phyloP scores from a whole-genome alignment of 2,113 vertebrate genomes.

The Catharus minimus region DNA sequence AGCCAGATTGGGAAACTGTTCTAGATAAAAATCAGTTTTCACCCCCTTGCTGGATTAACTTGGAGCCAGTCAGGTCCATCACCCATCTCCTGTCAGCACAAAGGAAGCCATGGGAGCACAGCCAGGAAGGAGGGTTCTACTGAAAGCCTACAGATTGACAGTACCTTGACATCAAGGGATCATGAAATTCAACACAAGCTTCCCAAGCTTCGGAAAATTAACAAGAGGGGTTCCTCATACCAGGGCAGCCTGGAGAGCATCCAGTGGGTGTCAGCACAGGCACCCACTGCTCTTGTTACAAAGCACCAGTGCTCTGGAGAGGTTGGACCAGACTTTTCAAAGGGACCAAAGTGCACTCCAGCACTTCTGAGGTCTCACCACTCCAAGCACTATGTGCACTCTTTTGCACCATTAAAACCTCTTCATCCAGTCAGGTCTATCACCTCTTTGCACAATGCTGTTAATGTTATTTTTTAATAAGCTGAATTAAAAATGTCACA shows the following conservation, averaged over 20 bases:
- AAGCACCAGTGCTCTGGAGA: fast-evolving
- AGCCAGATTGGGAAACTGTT: background rate
- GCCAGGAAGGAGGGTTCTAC: background rate
- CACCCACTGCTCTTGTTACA: background rate
- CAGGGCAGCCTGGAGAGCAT: background rate
- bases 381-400: fast-evolving
- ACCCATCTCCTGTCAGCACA: background rate
- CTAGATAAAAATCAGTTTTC: background rate
- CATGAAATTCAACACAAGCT: background rate
- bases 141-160: background rate
- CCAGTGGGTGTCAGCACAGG: background rate
- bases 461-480: constrained; percentile 10
- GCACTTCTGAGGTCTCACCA: background rate
- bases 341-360: background rate
- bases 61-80: background rate
- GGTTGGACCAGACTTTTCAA: background rate
- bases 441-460: background rate
- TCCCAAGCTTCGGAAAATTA: background rate
- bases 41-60: background rate
- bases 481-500: background rate
- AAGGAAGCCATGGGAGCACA: background rate
- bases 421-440: background rate
- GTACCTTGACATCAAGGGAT: background rate
- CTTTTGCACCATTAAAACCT: background rate
- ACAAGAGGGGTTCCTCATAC: background rate